A percentile compares a stretch with the other conserved stretches of the same genome.
Evolutionary conservation across 2,888 invertebrate genomes (phyloP).

Genomic region (Monochamus alternatus): DNA sequence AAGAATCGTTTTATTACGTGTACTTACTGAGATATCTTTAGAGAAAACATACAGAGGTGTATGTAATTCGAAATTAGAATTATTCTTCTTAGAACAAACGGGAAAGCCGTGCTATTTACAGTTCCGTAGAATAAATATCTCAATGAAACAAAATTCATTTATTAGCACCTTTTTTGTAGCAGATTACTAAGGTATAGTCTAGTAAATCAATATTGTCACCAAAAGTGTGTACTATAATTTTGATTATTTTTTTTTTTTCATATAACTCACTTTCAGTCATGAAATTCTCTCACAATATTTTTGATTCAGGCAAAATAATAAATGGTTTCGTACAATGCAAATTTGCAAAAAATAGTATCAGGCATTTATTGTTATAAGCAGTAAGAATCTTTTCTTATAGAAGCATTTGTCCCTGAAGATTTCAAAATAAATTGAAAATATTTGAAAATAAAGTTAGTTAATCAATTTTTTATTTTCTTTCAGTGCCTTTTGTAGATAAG

Average conservation of each 20-base stretch:
- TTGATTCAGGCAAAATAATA: too few species aligned
- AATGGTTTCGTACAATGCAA: too few species aligned
- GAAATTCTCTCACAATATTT: too few species aligned
- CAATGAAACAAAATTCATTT: constrained; percentile 15
- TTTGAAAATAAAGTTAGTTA: too few species aligned
- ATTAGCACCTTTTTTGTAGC: constrained; percentile 31
- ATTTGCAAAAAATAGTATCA: too few species aligned
- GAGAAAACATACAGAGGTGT: neutral
- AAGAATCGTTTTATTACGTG: constrained; percentile 1
- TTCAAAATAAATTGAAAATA: too few species aligned
- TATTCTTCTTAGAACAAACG: constrained; percentile 30
- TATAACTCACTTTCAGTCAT: too few species aligned
- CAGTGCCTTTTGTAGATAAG: too few species aligned
- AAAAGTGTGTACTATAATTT: neutral
- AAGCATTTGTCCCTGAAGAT: too few species aligned
- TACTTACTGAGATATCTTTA: neutral
- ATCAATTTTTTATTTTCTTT: too few species aligned
- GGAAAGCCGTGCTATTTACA: constrained; percentile 26
- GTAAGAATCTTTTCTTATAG: too few species aligned
- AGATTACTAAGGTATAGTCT: constrained; percentile 32
- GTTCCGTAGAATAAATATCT: constrained; percentile 24
- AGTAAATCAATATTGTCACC: constrained; percentile 14
- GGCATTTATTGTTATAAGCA: too few species aligned
- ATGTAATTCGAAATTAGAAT: constrained; percentile 1
- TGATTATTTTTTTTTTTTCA: neutral